phyloP scores from a whole-genome alignment of 2,113 vertebrate genomes.

The Pseudorectes ferrugineus region DNA sequence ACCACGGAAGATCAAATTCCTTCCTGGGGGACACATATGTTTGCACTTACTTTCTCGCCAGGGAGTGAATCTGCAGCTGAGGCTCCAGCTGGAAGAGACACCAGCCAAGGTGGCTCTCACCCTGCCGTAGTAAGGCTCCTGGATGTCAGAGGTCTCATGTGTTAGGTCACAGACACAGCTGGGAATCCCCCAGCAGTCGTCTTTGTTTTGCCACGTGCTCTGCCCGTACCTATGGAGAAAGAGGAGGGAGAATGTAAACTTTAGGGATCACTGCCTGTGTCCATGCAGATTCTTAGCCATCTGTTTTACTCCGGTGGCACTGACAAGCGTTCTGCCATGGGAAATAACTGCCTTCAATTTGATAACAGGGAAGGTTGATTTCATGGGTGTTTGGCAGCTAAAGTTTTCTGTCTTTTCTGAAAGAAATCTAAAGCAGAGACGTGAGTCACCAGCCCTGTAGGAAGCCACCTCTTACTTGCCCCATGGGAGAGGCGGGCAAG shows the following conservation, averaged over 20 bases:
- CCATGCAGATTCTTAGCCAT: neutral
- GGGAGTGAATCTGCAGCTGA: slow-evolving; percentile 64
- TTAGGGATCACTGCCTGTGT: neutral
- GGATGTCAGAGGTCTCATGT: slow-evolving; percentile 52
- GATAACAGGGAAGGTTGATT: neutral
- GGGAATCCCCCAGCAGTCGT: slow-evolving; percentile 58
- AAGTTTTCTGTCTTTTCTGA: neutral
- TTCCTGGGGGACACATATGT: neutral
- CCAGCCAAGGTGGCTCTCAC: slow-evolving; percentile 25
- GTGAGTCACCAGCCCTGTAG: neutral
- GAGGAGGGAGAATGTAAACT: neutral
- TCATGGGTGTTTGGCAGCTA: neutral
- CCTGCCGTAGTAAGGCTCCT: slow-evolving; percentile 64
- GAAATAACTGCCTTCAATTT: neutral
- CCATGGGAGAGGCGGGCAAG: accelerated
- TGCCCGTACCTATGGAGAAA: slow-evolving; percentile 64
- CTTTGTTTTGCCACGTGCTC: slow-evolving; percentile 64
- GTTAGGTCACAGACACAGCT: slow-evolving; percentile 69
- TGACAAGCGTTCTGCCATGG: accelerated
- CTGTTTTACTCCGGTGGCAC: neutral
- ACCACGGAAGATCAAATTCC: neutral
- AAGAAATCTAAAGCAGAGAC: neutral
- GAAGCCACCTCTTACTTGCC: neutral
- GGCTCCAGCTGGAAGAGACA: slow-evolving; percentile 47
- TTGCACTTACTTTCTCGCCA: slow-evolving; percentile 69